These are phyloP conservation scores for Acyrthosiphon pisum DNA, from an alignment of 1,140 invertebrate species.

Conservation along the genomic window DNA sequence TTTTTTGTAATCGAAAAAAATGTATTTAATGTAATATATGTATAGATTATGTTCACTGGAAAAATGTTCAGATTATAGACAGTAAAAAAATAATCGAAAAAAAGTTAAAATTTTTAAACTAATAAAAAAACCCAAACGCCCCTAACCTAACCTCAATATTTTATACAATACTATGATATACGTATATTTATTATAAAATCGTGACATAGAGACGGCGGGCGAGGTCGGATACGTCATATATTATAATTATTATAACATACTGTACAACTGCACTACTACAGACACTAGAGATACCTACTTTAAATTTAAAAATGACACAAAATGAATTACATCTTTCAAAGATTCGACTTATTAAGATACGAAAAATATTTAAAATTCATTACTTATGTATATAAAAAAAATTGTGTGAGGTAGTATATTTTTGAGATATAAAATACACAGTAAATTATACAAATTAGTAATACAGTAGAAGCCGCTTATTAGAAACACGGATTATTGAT, in stretches of 20 bases:
- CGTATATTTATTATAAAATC: background rate
- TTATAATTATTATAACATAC: background rate
- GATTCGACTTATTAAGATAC: background rate
- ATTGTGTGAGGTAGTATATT: background rate
- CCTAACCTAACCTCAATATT: background rate
- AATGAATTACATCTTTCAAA: background rate
- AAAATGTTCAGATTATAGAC: background rate
- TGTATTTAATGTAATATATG: background rate
- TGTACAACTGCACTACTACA: background rate
- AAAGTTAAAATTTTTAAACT: background rate
- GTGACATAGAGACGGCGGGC: background rate
- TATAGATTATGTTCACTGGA: background rate
- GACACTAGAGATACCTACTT: background rate
- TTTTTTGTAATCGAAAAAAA: background rate
- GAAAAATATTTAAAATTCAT: too few species aligned
- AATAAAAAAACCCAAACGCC: background rate
- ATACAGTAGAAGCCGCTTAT: too few species aligned
- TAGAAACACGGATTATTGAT: too few species aligned
- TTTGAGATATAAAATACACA: background rate
- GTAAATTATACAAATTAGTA: background rate
- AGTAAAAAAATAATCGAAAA: background rate
- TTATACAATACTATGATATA: background rate
- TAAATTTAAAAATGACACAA: background rate
- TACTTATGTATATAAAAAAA: background rate
- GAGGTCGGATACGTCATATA: background rate